Percentiles rank a stretch among this genome's conserved stretches.
phyloP scores from a whole-genome alignment of 1,140 invertebrate genomes.

The Diorhabda sublineata region DNA sequence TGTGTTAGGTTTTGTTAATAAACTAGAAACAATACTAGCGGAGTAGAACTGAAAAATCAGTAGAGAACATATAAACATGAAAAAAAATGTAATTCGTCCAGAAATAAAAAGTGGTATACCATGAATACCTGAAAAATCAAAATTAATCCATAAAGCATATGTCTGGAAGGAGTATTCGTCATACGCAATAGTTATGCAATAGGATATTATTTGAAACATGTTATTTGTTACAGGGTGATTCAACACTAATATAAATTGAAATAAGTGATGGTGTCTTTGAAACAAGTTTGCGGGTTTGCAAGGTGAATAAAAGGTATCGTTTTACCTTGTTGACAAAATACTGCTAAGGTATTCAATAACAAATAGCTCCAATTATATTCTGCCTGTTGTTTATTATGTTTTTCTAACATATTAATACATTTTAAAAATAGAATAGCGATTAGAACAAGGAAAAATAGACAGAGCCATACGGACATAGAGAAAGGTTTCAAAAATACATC shows the following conservation, averaged over 20 bases:
- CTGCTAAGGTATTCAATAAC: constrained; percentile 46
- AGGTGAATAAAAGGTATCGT: background rate
- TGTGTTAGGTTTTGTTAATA: constrained; percentile 61
- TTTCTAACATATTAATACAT: no score
- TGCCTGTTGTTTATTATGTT: no score
- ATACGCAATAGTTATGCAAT: no score
- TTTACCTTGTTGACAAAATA: constrained; percentile 48
- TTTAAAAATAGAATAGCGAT: constrained; percentile 42
- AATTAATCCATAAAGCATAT: background rate
- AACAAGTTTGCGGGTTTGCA: background rate
- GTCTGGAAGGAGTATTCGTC: no score
- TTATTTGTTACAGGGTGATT: no score
- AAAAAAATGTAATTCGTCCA: constrained; percentile 56
- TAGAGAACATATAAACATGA: constrained; percentile 60
- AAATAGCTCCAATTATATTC: constrained; percentile 29
- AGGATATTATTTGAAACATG: no score
- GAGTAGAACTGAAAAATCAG: constrained; percentile 69
- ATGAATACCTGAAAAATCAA: constrained; percentile 26
- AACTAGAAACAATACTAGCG: constrained; percentile 65
- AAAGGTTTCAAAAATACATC: constrained; percentile 57
- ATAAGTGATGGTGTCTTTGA: background rate
- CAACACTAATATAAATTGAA: background rate
- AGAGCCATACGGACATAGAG: constrained; percentile 53
- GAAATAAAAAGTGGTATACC: constrained; percentile 44
- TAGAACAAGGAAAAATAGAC: constrained; percentile 44